These are phyloP conservation scores for Drosophila leonis DNA, from an alignment of 2,888 invertebrate genomes.

Conservation along the genomic window DNA sequence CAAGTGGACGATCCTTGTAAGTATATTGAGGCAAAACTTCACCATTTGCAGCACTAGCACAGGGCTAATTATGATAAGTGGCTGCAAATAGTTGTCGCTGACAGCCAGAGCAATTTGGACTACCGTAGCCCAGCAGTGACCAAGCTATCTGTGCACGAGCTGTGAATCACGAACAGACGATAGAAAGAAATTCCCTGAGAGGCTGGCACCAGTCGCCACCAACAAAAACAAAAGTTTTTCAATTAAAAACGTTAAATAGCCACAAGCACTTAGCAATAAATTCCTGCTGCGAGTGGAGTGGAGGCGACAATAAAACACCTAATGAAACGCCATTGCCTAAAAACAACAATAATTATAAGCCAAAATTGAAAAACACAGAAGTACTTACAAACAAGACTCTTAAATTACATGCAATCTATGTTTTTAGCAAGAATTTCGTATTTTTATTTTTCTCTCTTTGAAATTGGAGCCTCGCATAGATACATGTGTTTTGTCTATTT, in stretches of 20 bases:
- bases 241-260: conserved; percentile 75
- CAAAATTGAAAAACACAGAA: conserved; percentile 34
- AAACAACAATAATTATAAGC: conserved; percentile 37
- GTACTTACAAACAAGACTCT: conserved; percentile 12
- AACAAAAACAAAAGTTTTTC: conserved; percentile 73
- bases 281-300: conserved; percentile 57
- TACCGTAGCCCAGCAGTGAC: conserved; percentile 39
- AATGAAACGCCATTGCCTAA: conserved; percentile 45
- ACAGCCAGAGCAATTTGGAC: conserved; percentile 47
- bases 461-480: not conserved
- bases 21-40: conserved; percentile 55
- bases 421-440: not conserved
- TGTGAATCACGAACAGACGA: conserved; percentile 25
- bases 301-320: conserved; percentile 57
- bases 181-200: conserved; percentile 5
- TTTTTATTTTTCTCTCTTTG: not conserved
- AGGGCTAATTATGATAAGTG: conserved; percentile 73
- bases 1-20: conserved; percentile 57
- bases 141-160: conserved; percentile 20
- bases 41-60: conserved; percentile 55
- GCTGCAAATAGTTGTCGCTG: conserved; percentile 68
- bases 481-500: conserved; percentile 3
- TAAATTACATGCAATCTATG: conserved; percentile 16
- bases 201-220: conserved; percentile 39
- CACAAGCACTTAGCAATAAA: conserved; percentile 72